Base-by-base conservation (phyloP, 2,888 invertebrate species). In the Scelioninae gen. 1 region DNA sequence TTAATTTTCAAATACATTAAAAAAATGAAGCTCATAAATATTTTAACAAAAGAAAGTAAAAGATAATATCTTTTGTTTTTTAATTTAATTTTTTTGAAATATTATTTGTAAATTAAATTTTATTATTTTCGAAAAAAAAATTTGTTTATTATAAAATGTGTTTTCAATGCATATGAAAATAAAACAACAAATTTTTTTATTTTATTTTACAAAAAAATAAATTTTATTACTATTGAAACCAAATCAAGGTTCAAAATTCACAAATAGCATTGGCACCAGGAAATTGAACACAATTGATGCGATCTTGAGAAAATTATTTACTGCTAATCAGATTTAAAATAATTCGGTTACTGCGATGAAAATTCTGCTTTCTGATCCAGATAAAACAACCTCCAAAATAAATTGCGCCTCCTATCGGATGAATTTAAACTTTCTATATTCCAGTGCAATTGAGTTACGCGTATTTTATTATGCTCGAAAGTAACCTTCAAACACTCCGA, bases 361-460 rank as follows among this genome's bases (percentile, higher is more conserved):
- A 71, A 58, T 58, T 58, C 23, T 29, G 40, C 29, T 62, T 62
- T 72, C 38, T 31, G 31, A 60, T 71, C n/a, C 62, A 32, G 74
- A 74, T n/a, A n/a, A n/a, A n/a, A 74, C 63, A 53, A 10, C 16
- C 55, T 72, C 32, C 55, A 74, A 74, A 74, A 56, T 45, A 74
- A 74, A 65, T 74, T 63, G 15, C 29, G 15, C 29, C 31, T 65
- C 65, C 74, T 34, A 63, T 55, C 63, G 55, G 63, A 43, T 63
- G 56, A 63, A 74, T 74, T 74, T 63, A 32, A 74, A 74, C 47
- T 74, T 74, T 74, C 51, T 40, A 74, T 23, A 23, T 74, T 65
- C 56, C 47, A 29, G 47, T 47, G 4, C 4, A 74, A 74, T 74
- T 56, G 63, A 74, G 63, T 74, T 74, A 56, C 38, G 55, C 74